Evolutionary conservation across 2,113 vertebrate genomes (phyloP).

Genomic region (Lasiurus borealis): DNA sequence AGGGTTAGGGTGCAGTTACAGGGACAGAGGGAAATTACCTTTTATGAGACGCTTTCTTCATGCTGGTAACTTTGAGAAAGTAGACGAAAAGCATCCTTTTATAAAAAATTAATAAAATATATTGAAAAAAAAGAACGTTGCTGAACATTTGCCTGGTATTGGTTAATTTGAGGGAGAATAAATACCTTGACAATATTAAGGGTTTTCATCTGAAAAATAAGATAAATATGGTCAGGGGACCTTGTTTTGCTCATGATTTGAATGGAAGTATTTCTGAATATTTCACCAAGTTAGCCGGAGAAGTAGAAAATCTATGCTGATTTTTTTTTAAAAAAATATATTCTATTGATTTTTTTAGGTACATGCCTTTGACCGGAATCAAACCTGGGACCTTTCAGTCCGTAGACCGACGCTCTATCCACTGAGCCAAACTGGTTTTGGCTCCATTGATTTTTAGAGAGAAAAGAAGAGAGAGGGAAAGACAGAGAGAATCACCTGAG

Average conservation of each 20-base stretch:
- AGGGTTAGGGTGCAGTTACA: neutral
- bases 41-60: slow-evolving; percentile 24
- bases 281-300: too few species aligned
- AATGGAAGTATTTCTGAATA: neutral
- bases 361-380: too few species aligned
- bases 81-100: slow-evolving; percentile 7
- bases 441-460: too few species aligned
- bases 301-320: too few species aligned
- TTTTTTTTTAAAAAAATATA: too few species aligned
- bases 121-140: neutral
- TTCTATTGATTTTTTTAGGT: too few species aligned
- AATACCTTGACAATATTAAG: neutral
- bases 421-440: too few species aligned
- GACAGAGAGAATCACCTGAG: too few species aligned
- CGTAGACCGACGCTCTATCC: too few species aligned
- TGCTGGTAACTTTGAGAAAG: slow-evolving; percentile 7
- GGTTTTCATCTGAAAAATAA: neutral
- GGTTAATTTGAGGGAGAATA: neutral
- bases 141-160: neutral
- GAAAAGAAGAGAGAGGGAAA: too few species aligned
- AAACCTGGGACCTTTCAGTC: too few species aligned
- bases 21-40: neutral
- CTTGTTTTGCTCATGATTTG: neutral
- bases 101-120: neutral
- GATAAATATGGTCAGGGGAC: neutral